Percentiles rank a stretch among this genome's conserved stretches.
Evolutionary conservation across 2,888 invertebrate species (phyloP).

Genomic region (Lordiphosa andalusiaca): DNA sequence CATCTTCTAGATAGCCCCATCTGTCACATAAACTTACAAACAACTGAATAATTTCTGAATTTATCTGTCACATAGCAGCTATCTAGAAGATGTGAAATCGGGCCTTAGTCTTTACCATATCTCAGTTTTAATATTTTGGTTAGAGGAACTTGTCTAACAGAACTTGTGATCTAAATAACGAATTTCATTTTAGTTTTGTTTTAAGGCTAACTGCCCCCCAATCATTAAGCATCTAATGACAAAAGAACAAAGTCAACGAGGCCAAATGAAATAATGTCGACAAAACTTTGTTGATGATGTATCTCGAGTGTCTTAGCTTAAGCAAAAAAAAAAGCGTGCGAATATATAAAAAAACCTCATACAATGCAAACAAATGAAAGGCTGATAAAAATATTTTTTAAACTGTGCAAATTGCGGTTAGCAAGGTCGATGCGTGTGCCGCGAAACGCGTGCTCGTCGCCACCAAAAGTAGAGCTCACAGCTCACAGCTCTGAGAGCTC

Average conservation of each 20-base stretch:
- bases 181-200: background rate
- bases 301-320: slow-evolving; percentile 13
- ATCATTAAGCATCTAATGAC: background rate
- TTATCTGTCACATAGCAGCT: too few species aligned
- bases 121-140: too few species aligned
- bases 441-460: slow-evolving; percentile 8
- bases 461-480: background rate
- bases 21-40: too few species aligned
- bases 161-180: background rate
- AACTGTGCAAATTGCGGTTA: slow-evolving; percentile 28
- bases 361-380: slow-evolving; percentile 15
- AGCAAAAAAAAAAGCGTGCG: too few species aligned
- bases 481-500: too few species aligned
- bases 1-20: too few species aligned
- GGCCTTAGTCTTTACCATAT: too few species aligned
- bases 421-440: slow-evolving; percentile 9
- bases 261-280: slow-evolving; percentile 16
- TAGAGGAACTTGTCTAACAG: too few species aligned
- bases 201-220: background rate
- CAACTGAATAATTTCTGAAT: too few species aligned
- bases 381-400: slow-evolving; percentile 35
- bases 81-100: too few species aligned
- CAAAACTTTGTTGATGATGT: slow-evolving; percentile 23
- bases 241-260: slow-evolving; percentile 12
- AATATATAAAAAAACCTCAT: too few species aligned